Base-by-base conservation (phyloP, 2,113 vertebrate genomes). In the Malurus melanocephalus region DNA sequence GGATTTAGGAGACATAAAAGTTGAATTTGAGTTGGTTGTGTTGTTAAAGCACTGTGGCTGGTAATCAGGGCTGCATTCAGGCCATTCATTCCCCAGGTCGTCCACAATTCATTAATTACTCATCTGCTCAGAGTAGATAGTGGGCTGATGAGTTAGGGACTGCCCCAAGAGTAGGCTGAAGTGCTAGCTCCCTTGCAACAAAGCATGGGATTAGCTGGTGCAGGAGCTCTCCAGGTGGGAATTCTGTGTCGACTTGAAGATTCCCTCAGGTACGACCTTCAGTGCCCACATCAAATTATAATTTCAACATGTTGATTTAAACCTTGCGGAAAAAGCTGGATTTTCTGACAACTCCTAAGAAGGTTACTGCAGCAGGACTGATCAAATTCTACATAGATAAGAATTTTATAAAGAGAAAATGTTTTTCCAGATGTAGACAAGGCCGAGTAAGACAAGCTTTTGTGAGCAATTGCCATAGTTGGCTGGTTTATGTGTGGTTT, bases 21-120 rank as follows among this genome's bases (percentile, higher is more conserved):
- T 51, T 18, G 64, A 35, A 77, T 64, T 68, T 77, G 45, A 40
- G 6, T 10, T 51, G 26, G 4, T 38, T 0, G 0, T 43, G 10
- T 51, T 38, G 30, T 64, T 75, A 21, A 67, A 51, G 12, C 21
- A 18, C 1, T 40, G 18, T 71, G 59, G 8, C 22, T 75, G 32
- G 18, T 10, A 49, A 45, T 59, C 24, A 27, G 20, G 9, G 21
- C 28, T 65, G 18, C 27, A 33, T 11, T 59, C 33, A 53, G 17
- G 26, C 38, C 26, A 8, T 38, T 46, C 68, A 38, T 38, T 80
- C 20, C 16, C 20, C 42, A 51, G 5, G 7, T 51, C 6, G 20
- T 20, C 6, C 26, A 26, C 1, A 0, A 56, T 22, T 73, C n/a
- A 7, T 60, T 52, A 65, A 16, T 56, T 52, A 57, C 30, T 55